phyloP scores from a whole-genome alignment of 2,888 invertebrate species.

The Pammene aurita region DNA sequence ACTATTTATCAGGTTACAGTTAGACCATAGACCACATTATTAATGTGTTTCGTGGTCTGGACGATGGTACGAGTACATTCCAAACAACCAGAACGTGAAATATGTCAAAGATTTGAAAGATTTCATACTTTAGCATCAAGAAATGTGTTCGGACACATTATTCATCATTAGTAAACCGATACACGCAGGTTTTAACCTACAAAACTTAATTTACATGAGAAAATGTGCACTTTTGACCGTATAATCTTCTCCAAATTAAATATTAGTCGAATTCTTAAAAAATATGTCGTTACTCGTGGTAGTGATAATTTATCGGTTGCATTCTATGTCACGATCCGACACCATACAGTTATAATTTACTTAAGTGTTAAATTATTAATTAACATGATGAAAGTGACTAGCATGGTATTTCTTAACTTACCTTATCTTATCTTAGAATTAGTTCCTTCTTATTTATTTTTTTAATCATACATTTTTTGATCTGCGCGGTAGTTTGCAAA shows the following conservation, averaged over 20 bases:
- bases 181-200: conserved; percentile 14
- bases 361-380: conserved; percentile 37
- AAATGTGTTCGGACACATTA: background rate
- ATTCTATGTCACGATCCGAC: conserved; percentile 30
- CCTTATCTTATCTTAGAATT: too few relatives aligned
- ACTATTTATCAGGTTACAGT: too few relatives aligned
- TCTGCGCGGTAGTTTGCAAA: too few relatives aligned
- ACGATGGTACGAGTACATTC: background rate
- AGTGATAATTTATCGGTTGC: conserved; percentile 20
- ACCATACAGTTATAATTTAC: conserved; percentile 30
- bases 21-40: too few relatives aligned
- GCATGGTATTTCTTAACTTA: background rate
- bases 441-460: too few relatives aligned
- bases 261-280: conserved; percentile 30
- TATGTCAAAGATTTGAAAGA: background rate
- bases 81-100: background rate
- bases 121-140: conserved; percentile 5
- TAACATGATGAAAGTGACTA: conserved; percentile 9
- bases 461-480: too few relatives aligned
- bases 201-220: conserved; percentile 16
- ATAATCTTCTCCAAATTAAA: conserved; percentile 14
- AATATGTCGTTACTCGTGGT: conserved; percentile 14
- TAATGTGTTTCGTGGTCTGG: too few relatives aligned
- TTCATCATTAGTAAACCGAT: conserved; percentile 1
- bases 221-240: conserved; percentile 3